Evolutionary conservation across 2,888 invertebrate species (phyloP), one percentile per base, ranked within the genome.

Genomic region (Timandra comae): DNA sequence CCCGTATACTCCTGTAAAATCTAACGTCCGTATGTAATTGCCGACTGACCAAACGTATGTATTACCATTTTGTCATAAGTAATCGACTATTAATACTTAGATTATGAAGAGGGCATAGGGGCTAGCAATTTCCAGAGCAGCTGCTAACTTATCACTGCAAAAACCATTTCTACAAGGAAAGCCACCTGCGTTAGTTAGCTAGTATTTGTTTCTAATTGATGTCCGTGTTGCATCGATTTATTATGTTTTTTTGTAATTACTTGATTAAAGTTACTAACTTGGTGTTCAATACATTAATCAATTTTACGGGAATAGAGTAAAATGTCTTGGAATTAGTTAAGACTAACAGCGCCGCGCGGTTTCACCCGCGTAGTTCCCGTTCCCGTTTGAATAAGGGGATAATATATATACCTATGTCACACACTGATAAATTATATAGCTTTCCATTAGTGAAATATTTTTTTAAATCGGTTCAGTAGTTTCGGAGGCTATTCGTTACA

Each of bases 11-110:
- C 49, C 55, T 52, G 51, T 50, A 49, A 58, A 63, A 67, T 73
- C 74, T 72, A 79, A 75, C 71, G 65, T 71, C 59, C 52, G 46
- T 55, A 60, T 46, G 61, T 76, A 77, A 76, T 75, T 76, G 65
- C 68, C 45, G 58, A 73, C 72, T 74, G 73, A 65, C 75, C 80
- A 74, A 80, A 81, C 71, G 63, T 32, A 27, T 41, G 35, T 42
- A 81, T 82, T 80, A 72, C 70, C 78, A 80, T 79, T 80, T 75
- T 76, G 76, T 79, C 81, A 80, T 85, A 82, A 82, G 75, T 73
- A 63, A 74, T 74, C 48, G 65, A 49, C 75, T 81, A 85, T 82
- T 84, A 79, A 82, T 84, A 72, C 71, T 69, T 75, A 77, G 80
- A 78, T 82, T 82, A 82, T 78, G 71, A 57, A 60, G 62, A 53